These are phyloP conservation scores for Eupleurogrammus muticus DNA, from an alignment of 2,797 vertebrate genomes.

Conservation along the genomic window DNA sequence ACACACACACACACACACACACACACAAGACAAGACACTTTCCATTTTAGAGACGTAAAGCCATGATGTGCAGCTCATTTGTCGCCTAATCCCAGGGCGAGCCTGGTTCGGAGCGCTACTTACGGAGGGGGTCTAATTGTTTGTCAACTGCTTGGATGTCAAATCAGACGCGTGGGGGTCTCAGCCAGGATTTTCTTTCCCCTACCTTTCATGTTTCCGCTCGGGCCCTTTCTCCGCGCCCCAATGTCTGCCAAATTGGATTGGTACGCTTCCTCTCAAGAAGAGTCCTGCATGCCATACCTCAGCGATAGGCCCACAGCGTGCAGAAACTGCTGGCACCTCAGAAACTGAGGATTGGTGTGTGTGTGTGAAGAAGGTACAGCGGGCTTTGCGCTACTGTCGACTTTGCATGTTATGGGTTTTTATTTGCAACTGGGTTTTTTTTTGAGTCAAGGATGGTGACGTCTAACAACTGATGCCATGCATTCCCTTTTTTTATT, in stretches of 20 bases:
- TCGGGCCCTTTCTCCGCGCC: slow-evolving; percentile 54
- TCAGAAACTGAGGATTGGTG: slow-evolving; percentile 53
- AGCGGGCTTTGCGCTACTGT: slow-evolving; percentile 62
- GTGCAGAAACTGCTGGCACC: slow-evolving; percentile 71
- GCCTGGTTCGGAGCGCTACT: slow-evolving; percentile 74
- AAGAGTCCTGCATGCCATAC: slow-evolving; percentile 74
- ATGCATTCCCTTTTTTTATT: slow-evolving; percentile 15
- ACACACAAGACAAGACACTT: slow-evolving; percentile 27
- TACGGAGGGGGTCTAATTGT: slow-evolving; percentile 80
- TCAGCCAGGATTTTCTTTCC: slow-evolving; percentile 74
- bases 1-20: slow-evolving; percentile 26
- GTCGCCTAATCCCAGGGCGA: slow-evolving; percentile 75
- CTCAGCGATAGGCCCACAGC: slow-evolving; percentile 69
- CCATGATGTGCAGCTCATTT: slow-evolving; percentile 75
- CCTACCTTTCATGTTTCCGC: slow-evolving; percentile 76
- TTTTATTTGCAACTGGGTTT: slow-evolving; percentile 53
- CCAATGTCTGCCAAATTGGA: slow-evolving; percentile 79
- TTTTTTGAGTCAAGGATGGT: slow-evolving; percentile 25
- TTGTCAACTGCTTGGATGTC: slow-evolving; percentile 80
- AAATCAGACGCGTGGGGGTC: slow-evolving; percentile 72
- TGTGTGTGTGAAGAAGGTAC: slow-evolving; percentile 42
- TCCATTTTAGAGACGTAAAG: slow-evolving; percentile 73
- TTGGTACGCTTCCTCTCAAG: slow-evolving; percentile 76
- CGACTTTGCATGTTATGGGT: slow-evolving; percentile 61
- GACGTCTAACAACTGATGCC: slow-evolving; percentile 20